A percentile compares a stretch with the other conserved stretches of the same genome.
Evolutionary conservation across 2,888 invertebrate species (phyloP).

Genomic region (Athalia rosae): DNA sequence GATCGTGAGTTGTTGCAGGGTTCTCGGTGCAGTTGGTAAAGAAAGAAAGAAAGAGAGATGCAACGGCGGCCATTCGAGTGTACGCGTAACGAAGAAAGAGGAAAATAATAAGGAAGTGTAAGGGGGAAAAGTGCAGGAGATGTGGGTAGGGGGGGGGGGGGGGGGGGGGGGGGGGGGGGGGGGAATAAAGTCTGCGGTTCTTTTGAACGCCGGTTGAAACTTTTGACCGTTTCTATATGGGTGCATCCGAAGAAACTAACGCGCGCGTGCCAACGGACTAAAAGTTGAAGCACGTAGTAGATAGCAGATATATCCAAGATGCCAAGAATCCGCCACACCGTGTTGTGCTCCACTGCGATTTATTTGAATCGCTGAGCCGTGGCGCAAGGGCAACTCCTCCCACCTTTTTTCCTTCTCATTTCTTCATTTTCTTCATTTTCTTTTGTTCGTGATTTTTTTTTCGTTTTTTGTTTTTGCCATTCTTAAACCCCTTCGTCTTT

Average conservation of each 20-base stretch:
- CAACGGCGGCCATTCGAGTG: conserved; percentile 57
- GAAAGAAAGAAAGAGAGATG: conserved; percentile 20
- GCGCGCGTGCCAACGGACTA: conserved; percentile 36
- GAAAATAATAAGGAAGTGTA: too few species aligned
- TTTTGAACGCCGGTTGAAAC: too few species aligned
- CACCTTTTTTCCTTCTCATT: background rate
- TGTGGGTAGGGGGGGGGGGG: too few species aligned
- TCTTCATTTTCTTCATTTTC: too few species aligned
- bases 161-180: too few species aligned
- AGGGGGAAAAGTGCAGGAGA: too few species aligned
- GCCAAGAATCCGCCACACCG: conserved; percentile 51
- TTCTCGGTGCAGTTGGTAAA: conserved; percentile 12
- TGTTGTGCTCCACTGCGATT: conserved; percentile 50
- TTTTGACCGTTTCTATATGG: conserved; percentile 10
- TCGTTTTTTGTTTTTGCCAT: too few species aligned
- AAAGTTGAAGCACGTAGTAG: conserved; percentile 29
- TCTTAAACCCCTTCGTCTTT: too few species aligned
- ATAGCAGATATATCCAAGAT: conserved; percentile 37
- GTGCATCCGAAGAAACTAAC: background rate
- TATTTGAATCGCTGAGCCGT: conserved; percentile 52
- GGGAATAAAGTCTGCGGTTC: too few species aligned
- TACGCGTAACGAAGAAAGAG: conserved; percentile 61
- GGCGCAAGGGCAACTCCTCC: conserved; percentile 38
- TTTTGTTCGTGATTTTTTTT: too few species aligned
- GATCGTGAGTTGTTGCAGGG: conserved; percentile 22